Base-by-base conservation (phyloP, 2,113 vertebrate genomes). In the Psittacula cyanocephala region DNA sequence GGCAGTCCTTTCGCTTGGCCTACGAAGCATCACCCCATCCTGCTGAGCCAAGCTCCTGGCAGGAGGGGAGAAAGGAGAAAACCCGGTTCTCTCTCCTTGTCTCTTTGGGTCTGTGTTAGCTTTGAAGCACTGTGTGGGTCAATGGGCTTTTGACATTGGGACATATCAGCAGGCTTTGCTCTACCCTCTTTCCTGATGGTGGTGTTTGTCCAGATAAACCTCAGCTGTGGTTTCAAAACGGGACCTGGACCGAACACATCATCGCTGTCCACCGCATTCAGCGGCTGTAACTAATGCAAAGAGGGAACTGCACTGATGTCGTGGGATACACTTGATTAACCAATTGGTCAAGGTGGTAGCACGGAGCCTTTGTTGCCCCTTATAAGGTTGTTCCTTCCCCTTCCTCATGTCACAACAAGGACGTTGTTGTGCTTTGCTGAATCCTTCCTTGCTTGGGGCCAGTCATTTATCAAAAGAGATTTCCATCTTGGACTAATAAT, bases 401-500 rank as follows among this genome's bases (percentile, higher is more conserved):
- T 79, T 79, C 69, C 62, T 17, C 0, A 5, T 94, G 93, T 76
- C 90, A 84, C 80, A 72, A 64, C 86, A 91, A 79, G 80, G 95
- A 65, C 31, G 8, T 69, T 2, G n/a, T 44, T n/a, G 90, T 94
- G 92, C 94, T 94, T 81, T 95, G 65, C 92, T 84, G 86, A 87
- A 79, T 87, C 77, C 86, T 85, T 92, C 92, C 86, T 96, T 95
- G 90, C 93, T 97, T 76, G 80, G 77, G 92, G 93, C 88, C 80
- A 76, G 62, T 91, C 93, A 96, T 96, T 96, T 94, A 97, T 96
- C 96, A 96, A 78, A 83, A 62, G 93, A 92, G 93, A 96, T 96
- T 96, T 92, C 88, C 92, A 96, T 97, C 95, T 96, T 96, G 96
- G 91, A 68, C 92, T 95, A 94, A 97, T 97, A 95, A 96, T 92